phyloP scores from a whole-genome alignment of 2,888 invertebrate species.

The Achlya flavicornis region DNA sequence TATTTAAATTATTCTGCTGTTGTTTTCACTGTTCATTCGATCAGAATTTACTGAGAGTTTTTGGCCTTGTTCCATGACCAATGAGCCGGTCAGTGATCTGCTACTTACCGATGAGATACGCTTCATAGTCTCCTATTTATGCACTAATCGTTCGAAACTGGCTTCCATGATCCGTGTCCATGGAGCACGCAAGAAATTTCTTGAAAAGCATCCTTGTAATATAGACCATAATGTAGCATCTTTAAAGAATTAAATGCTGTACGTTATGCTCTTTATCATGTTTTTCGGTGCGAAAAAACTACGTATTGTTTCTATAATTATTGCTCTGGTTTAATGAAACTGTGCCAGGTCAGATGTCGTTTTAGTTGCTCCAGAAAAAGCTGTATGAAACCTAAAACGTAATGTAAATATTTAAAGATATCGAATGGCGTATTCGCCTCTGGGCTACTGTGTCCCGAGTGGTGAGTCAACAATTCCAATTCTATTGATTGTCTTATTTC shows the following conservation, averaged over 20 bases:
- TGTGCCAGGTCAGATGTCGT: slow-evolving; percentile 56
- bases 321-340: slow-evolving; percentile 49
- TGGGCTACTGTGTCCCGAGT: slow-evolving; percentile 26
- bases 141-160: slow-evolving; percentile 42
- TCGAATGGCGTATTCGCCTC: slow-evolving; percentile 36
- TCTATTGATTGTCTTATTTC: slow-evolving; percentile 20
- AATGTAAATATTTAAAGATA: slow-evolving; percentile 44
- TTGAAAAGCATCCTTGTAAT: slow-evolving; percentile 23
- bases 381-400: slow-evolving; percentile 41
- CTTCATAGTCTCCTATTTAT: slow-evolving; percentile 28
- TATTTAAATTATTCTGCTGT: slow-evolving; percentile 14
- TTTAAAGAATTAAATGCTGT: slow-evolving; percentile 33
- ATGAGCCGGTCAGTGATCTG: slow-evolving; percentile 24
- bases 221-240: slow-evolving; percentile 31
- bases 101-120: slow-evolving; percentile 21
- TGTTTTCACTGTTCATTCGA: slow-evolving; percentile 39
- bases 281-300: slow-evolving; percentile 27
- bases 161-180: slow-evolving; percentile 47
- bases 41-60: slow-evolving; percentile 36
- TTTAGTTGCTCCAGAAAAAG: slow-evolving; percentile 37
- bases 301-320: slow-evolving; percentile 54
- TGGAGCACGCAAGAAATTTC: slow-evolving; percentile 40
- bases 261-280: slow-evolving; percentile 20
- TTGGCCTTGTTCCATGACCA: slow-evolving; percentile 36
- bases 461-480: slow-evolving; percentile 43